Base-by-base conservation (phyloP, 2,888 invertebrate species). In the Lithophane ornitopus region DNA sequence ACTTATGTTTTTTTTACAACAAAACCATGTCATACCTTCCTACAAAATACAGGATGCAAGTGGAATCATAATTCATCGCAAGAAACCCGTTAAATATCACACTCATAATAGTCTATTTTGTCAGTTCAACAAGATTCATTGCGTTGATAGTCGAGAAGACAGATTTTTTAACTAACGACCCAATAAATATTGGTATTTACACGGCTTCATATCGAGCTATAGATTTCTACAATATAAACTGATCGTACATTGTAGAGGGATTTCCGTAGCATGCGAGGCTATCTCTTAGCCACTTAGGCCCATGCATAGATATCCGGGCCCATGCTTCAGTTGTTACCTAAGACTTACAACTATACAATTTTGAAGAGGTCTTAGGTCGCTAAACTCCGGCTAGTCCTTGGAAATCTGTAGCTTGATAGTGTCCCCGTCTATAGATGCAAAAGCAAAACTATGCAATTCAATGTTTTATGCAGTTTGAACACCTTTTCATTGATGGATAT, bases 111-210 rank as follows among this genome's bases (percentile, higher is more conserved):
- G 39, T 61, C 39, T n/a, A 16, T 16, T n/a, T 12, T 61, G 34
- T 39, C 46, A 39, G 16, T 49, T 22, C 28, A 79, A 41, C 11
- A 62, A 72, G 73, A 79, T 62, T 56, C 14, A 72, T 61, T 46
- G 14, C 28, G 9, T 22, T 62, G 54, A 75, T 34, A 49, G 28
- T 41, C 14, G 2, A 68, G 8, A 49, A 34, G 28, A 68, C 16
- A 52, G 41, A 69, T 34, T 68, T 76, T 26, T 16, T 41, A 76
- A 61, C 28, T 14, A 39, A 80, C 14, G 14, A 28, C 58, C 26
- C n/a, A 54, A 71, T 41, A 19, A 49, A 56, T 22, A 49, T 22
- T 72, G 8, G 46, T 44, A n/a, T n/a, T 52, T 34, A 34, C 11
- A n/a, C 52, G 9, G 22, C 16, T 28, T 8, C 14, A 22, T 9